phyloP scores from a whole-genome alignment of 2,113 vertebrate species.

The Bujurquina vittata region DNA sequence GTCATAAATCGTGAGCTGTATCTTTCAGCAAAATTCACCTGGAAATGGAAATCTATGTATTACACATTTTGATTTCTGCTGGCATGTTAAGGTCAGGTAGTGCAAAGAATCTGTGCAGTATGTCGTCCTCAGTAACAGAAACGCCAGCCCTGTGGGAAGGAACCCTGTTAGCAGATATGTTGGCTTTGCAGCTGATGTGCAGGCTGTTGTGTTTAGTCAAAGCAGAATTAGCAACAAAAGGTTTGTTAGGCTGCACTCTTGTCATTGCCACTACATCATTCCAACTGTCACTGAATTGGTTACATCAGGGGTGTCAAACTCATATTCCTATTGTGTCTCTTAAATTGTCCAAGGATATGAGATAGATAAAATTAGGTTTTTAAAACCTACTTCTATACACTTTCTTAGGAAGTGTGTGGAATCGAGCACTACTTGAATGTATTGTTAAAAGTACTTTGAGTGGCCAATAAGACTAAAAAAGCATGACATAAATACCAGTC shows the following conservation, averaged over 20 bases:
- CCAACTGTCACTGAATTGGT: accelerated
- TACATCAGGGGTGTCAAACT: neutral
- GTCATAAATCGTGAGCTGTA: neutral
- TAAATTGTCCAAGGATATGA: too few relatives aligned
- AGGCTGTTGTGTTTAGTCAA: neutral
- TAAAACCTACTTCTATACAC: too few relatives aligned
- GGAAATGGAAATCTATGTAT: neutral
- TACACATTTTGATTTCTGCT: neutral
- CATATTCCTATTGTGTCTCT: too few relatives aligned
- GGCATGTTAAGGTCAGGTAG: accelerated
- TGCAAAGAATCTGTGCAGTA: neutral
- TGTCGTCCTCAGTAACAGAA: neutral
- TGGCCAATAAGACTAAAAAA: neutral
- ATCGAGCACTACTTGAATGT: too few relatives aligned
- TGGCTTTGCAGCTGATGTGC: neutral
- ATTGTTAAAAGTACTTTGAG: neutral
- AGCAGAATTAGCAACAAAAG: neutral
- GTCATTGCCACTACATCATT: neutral
- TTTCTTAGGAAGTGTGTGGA: too few relatives aligned
- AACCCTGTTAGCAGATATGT: neutral
- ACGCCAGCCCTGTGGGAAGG: neutral
- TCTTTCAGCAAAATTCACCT: neutral
- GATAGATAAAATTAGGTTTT: too few relatives aligned
- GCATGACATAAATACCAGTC: neutral
- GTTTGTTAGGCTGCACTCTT: too few relatives aligned